Evolutionary conservation across 2,113 vertebrate genomes (phyloP).

Genomic region (Ceratotherium simum): DNA sequence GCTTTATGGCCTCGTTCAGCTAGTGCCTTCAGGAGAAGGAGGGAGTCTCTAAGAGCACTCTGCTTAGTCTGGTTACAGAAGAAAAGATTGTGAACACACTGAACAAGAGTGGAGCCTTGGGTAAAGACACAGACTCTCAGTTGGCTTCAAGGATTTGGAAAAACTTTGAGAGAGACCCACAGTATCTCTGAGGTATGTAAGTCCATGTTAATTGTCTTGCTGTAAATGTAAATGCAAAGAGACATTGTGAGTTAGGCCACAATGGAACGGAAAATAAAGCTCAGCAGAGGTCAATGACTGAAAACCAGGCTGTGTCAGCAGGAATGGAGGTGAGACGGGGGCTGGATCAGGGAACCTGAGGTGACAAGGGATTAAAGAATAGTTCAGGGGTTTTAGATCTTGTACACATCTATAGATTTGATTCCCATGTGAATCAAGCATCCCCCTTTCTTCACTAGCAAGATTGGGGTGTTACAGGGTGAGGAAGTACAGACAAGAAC

Average conservation of each 20-base stretch:
- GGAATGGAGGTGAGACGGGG: neutral
- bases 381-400: neutral
- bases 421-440: too few species aligned
- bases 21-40: neutral
- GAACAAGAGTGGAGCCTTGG: too few species aligned
- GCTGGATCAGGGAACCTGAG: neutral
- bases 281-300: neutral
- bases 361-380: rapidly evolving
- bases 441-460: neutral
- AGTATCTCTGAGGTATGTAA: rapidly evolving
- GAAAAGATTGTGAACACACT: neutral
- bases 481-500: too few species aligned
- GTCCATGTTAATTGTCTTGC: neutral
- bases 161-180: too few species aligned
- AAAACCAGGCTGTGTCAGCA: neutral
- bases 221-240: neutral
- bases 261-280: neutral
- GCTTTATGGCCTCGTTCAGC: neutral
- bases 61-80: neutral
- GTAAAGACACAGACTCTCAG: neutral
- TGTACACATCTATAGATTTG: too few species aligned
- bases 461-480: neutral
- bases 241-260: neutral
- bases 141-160: neutral
- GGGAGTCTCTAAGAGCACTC: too few species aligned